Conservation (phyloP, 2,113 vertebrate genomes). For the Meles meles region DNA sequence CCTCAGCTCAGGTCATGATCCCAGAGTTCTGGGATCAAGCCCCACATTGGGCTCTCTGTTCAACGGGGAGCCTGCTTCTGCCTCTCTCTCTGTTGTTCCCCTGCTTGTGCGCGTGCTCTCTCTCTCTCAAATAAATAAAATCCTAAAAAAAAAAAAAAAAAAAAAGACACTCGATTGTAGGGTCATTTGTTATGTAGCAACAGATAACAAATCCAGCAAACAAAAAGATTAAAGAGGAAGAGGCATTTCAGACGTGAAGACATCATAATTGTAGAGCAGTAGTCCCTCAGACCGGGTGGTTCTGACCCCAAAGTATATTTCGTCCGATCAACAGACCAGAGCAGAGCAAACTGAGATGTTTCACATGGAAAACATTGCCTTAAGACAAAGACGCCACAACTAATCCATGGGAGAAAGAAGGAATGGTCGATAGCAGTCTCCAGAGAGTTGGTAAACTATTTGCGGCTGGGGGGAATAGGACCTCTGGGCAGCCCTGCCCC, state of each 20-base stretch:
- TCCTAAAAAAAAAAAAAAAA: background rate
- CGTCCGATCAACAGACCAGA: background rate
- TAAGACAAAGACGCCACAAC: accelerated
- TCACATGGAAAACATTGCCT: accelerated
- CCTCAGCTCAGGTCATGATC: background rate
- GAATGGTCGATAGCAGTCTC: accelerated
- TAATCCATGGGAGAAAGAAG: accelerated
- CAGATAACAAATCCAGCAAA: no score
- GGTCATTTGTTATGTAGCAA: accelerated
- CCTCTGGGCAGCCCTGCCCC: accelerated
- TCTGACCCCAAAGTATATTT: no score
- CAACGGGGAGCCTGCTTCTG: background rate
- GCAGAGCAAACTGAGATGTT: background rate
- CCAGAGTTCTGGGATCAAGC: background rate
- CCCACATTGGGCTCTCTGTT: background rate
- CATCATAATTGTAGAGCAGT: accelerated
- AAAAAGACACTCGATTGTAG: background rate
- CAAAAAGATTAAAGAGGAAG: no score
- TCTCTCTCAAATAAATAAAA: background rate
- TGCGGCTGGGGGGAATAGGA: accelerated
- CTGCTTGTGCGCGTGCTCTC: background rate
- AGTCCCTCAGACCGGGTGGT: accelerated
- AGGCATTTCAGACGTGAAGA: accelerated
- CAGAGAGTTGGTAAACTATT: accelerated
- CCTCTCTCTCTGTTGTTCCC: background rate